Evolutionary conservation across 2,113 vertebrate genomes (phyloP).

Genomic region (Corythaixoides concolor): DNA sequence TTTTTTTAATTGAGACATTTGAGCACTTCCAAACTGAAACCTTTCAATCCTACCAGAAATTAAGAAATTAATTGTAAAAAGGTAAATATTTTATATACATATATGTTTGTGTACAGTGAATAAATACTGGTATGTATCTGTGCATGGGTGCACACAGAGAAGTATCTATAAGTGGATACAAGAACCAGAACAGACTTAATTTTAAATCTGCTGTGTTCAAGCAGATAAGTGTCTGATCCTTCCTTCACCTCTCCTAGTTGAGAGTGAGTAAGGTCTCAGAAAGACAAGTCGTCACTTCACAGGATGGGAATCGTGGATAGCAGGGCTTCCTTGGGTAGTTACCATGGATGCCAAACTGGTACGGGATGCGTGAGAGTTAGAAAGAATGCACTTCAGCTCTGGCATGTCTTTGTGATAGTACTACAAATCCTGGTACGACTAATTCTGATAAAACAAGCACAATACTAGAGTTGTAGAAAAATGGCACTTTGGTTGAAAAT

Average conservation of each 20-base stretch:
- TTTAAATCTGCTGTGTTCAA: background rate
- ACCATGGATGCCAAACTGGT: background rate
- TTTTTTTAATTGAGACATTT: background rate
- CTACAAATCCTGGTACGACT: background rate
- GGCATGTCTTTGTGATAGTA: background rate
- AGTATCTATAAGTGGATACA: background rate
- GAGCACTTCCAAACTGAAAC: background rate
- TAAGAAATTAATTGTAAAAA: background rate
- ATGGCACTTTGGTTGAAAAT: background rate
- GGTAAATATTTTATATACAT: background rate
- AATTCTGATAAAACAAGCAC: background rate
- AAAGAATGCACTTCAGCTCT: background rate
- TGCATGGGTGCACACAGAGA: background rate
- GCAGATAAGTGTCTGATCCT: background rate
- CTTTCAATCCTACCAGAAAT: background rate
- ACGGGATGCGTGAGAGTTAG: background rate
- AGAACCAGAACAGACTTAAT: background rate
- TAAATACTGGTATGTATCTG: background rate
- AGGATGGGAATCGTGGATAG: background rate
- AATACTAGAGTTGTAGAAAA: background rate
- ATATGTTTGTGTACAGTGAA: background rate
- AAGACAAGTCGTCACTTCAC: background rate
- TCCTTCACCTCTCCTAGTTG: background rate
- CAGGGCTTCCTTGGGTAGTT: background rate
- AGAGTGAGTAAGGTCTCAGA: background rate